Conservation (phyloP, 2,888 invertebrate genomes). For the Epiblema foenella region DNA sequence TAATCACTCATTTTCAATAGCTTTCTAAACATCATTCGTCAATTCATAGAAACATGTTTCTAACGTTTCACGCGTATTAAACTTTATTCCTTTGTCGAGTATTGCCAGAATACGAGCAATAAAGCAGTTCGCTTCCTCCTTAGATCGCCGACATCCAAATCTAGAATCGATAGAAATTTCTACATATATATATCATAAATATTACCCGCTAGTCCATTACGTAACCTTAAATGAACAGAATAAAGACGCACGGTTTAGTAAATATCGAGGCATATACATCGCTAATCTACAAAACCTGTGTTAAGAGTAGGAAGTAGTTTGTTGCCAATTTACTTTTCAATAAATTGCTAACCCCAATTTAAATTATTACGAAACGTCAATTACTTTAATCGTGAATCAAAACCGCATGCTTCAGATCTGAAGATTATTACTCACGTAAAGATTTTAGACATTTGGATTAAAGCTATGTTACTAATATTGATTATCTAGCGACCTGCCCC, state of each 20-base stretch:
- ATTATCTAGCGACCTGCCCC: no score
- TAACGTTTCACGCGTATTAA: no score
- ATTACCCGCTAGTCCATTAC: no score
- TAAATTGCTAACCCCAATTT: constrained; percentile 39
- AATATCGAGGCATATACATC: background rate
- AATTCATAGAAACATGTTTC: background rate
- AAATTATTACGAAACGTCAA: constrained; percentile 49
- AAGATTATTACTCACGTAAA: constrained; percentile 40
- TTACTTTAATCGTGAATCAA: constrained; percentile 49
- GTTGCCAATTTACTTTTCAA: constrained; percentile 12
- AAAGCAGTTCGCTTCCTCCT: background rate
- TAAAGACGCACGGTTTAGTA: background rate
- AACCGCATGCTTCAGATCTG: constrained; percentile 48
- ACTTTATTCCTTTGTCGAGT: no score
- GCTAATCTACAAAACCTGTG: no score
- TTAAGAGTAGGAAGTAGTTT: constrained; percentile 11
- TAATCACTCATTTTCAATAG: background rate
- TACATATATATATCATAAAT: no score
- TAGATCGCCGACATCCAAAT: background rate
- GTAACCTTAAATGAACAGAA: background rate
- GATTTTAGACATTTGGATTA: background rate
- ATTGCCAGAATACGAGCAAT: no score
- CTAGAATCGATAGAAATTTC: background rate
- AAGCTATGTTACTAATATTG: background rate
- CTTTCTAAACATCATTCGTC: background rate